phyloP scores from a whole-genome alignment of 2,797 vertebrate genomes.

The Hybognathus amarus region DNA sequence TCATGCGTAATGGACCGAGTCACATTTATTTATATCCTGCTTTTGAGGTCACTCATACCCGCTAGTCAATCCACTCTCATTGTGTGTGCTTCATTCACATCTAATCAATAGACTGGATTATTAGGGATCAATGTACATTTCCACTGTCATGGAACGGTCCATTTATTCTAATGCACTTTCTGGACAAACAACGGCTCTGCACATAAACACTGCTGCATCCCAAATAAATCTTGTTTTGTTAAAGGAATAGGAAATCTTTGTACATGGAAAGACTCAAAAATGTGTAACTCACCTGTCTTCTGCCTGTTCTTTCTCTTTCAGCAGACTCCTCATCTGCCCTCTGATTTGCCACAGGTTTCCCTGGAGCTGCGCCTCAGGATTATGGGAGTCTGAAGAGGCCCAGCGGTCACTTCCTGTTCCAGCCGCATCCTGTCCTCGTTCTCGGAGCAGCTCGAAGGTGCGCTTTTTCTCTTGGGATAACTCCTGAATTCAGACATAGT shows the following conservation, averaged over 20 bases:
- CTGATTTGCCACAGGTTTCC: conserved; percentile 88
- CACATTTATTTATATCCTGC: conserved; percentile 20
- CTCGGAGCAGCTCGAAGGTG: conserved; percentile 83
- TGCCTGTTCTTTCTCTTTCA: conserved; percentile 89
- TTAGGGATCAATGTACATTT: conserved; percentile 76
- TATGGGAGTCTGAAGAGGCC: conserved; percentile 53
- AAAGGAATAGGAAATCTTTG: background rate
- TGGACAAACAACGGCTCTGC: conserved; percentile 10
- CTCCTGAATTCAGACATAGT: conserved; percentile 74
- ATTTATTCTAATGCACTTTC: conserved; percentile 39
- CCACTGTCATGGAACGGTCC: conserved; percentile 59
- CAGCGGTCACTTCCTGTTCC: conserved; percentile 1
- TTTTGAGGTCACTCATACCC: conserved; percentile 62
- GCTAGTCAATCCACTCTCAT: conserved; percentile 64
- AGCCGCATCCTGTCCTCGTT: background rate
- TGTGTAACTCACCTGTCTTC: conserved; percentile 81
- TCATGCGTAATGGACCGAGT: background rate
- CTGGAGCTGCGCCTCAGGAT: conserved; percentile 77
- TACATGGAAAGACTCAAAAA: background rate
- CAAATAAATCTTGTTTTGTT: background rate
- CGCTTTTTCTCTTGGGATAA: conserved; percentile 91
- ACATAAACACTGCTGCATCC: background rate
- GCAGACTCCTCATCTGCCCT: conserved; percentile 89
- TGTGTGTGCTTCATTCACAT: conserved; percentile 39
- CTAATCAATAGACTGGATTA: conserved; percentile 66